phyloP scores from a whole-genome alignment of 1,140 invertebrate genomes.

The Microplitis mediator region DNA sequence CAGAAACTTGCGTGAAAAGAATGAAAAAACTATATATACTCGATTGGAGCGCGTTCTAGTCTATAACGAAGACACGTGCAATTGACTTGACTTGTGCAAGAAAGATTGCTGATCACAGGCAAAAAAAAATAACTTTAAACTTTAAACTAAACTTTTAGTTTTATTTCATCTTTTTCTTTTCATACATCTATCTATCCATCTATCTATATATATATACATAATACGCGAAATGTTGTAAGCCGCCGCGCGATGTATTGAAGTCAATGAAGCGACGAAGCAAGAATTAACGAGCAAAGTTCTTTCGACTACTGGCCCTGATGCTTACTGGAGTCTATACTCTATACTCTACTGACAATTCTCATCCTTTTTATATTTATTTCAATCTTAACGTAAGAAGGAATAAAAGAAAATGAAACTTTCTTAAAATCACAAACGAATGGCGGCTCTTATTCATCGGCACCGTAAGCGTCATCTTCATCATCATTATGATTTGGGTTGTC shows the following conservation, averaged over 20 bases:
- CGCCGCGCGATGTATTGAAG: constrained; percentile 3
- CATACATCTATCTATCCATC: not conserved
- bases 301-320: not conserved
- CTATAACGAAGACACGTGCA: constrained; percentile 7
- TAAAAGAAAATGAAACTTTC: not conserved
- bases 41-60: not conserved
- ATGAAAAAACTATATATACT: too few species aligned
- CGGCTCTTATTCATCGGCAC: not conserved
- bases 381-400: not conserved
- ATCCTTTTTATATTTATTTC: not conserved
- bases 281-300: constrained; percentile 21
- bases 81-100: constrained; percentile 17
- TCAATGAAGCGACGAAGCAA: constrained; percentile 20
- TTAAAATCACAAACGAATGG: constrained; percentile 13
- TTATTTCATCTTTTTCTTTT: not conserved
- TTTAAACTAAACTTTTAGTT: not conserved
- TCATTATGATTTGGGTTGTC: too few species aligned
- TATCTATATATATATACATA: not conserved
- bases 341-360: not conserved
- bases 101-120: constrained; percentile 5
- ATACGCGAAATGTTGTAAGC: not conserved
- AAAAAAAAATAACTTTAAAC: constrained; percentile 2
- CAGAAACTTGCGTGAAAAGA: not conserved
- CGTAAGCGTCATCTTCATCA: too few species aligned
- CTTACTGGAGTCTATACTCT: not conserved